Conservation (phyloP, 2,113 vertebrate genomes). For the Elephas maximus region DNA sequence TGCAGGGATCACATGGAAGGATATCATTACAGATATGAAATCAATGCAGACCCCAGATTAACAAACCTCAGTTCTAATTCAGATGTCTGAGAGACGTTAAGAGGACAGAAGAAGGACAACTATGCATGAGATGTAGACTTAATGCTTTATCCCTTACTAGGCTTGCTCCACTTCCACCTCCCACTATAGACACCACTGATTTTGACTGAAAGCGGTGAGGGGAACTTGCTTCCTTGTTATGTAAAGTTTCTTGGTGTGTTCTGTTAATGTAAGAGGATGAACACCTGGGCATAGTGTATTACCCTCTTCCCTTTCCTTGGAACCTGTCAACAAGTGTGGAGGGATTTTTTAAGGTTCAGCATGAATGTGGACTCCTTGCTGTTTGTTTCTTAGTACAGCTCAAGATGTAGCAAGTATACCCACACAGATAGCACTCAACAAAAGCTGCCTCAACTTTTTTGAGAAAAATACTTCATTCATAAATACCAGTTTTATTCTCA, state of each 20-base stretch:
- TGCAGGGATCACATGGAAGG: conserved; percentile 99
- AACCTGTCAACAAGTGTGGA: conserved; percentile 66
- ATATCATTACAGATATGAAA: conserved; percentile 99
- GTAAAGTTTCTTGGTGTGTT: conserved; percentile 82
- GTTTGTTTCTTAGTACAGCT: conserved; percentile 67
- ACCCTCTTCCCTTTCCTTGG: conserved; percentile 61
- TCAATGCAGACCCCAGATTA: conserved; percentile 96
- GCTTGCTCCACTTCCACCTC: conserved; percentile 80
- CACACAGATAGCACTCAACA: conserved; percentile 86
- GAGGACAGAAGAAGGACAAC: conserved; percentile 49
- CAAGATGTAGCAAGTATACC: conserved; percentile 73
- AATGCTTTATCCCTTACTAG: conserved; percentile 75
- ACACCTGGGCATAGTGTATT: conserved; percentile 87
- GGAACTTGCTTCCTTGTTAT: conserved; percentile 81
- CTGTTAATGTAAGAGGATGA: conserved; percentile 82
- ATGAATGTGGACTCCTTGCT: conserved; percentile 70
- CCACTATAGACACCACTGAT: conserved; percentile 69
- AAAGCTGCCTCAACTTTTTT: conserved; percentile 89
- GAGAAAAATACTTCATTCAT: conserved; percentile 74
- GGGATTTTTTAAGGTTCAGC: conserved; percentile 78
- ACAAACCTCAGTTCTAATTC: conserved; percentile 98
- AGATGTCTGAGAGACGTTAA: conserved; percentile 89
- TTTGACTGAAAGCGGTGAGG: conserved; percentile 74
- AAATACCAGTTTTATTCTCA: conserved; percentile 83
- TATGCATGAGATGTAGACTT: conserved; percentile 93